These are phyloP conservation scores for Taxidea taxus DNA, from an alignment of 2,113 vertebrate species.

Conservation along the genomic window DNA sequence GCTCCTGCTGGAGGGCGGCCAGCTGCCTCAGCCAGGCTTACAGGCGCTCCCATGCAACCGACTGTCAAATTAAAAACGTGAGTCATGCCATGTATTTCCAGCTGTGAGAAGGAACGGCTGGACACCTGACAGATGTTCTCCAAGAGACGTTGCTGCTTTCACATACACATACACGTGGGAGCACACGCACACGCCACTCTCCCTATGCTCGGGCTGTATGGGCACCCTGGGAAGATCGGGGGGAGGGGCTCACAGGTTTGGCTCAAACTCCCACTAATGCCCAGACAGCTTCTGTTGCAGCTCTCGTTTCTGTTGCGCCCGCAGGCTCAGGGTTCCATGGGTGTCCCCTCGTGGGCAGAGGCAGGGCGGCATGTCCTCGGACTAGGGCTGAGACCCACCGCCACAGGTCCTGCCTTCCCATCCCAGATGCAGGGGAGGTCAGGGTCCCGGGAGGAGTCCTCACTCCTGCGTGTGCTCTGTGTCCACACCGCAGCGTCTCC, in stretches of 20 bases:
- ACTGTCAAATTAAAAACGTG: neutral
- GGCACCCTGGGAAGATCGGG: neutral
- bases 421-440: no score
- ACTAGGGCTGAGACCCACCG: accelerated
- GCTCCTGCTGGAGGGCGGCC: neutral
- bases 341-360: neutral
- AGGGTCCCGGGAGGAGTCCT: no score
- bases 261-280: neutral
- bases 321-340: neutral
- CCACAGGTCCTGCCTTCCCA: neutral
- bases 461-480: neutral
- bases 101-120: neutral
- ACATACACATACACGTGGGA: no score
- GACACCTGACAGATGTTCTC: neutral
- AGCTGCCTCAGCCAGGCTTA: no score
- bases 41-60: accelerated
- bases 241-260: neutral
- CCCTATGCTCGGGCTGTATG: accelerated
- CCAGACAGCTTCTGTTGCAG: neutral
- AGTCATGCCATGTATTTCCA: neutral
- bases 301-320: neutral
- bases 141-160: neutral
- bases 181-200: accelerated
- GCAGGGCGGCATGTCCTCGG: neutral
- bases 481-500: accelerated